Conservation (phyloP, 2,113 vertebrate species). For the Pseudopipra pipra region DNA sequence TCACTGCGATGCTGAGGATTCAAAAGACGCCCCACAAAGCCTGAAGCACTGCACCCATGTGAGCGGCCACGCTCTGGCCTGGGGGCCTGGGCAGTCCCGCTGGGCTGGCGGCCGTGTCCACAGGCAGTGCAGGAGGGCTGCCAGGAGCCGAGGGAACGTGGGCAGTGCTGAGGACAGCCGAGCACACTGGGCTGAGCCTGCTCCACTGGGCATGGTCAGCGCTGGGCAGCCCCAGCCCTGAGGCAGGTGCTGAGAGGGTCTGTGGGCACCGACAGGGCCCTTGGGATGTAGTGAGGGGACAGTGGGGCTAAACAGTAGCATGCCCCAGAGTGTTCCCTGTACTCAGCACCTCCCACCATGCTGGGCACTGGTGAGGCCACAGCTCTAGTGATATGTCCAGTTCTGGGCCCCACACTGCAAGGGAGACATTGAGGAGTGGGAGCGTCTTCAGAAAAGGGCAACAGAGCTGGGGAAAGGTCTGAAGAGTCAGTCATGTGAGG, state of each 20-base stretch:
- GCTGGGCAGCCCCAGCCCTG: background rate
- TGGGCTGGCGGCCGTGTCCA: background rate
- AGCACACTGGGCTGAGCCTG: background rate
- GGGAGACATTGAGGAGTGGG: background rate
- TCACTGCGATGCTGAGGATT: fast-evolving
- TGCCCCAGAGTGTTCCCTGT: too few relatives aligned
- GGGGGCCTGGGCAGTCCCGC: background rate
- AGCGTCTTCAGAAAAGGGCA: background rate
- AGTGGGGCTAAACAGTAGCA: background rate
- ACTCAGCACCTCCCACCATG: background rate
- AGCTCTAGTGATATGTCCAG: background rate
- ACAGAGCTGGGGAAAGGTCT: background rate
- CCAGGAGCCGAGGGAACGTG: background rate
- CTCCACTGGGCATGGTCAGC: fast-evolving
- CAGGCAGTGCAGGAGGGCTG: background rate
- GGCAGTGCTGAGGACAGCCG: fast-evolving
- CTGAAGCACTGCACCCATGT: fast-evolving
- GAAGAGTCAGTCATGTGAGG: background rate
- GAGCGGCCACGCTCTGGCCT: fast-evolving
- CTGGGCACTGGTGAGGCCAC: background rate
- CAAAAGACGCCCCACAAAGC: background rate
- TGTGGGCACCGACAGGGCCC: fast-evolving
- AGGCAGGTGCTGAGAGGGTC: background rate
- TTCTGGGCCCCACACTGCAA: background rate
- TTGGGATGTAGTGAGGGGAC: background rate